These are phyloP conservation scores for Sacculina carcini DNA, from an alignment of 2,888 invertebrate genomes.

Conservation along the genomic window DNA sequence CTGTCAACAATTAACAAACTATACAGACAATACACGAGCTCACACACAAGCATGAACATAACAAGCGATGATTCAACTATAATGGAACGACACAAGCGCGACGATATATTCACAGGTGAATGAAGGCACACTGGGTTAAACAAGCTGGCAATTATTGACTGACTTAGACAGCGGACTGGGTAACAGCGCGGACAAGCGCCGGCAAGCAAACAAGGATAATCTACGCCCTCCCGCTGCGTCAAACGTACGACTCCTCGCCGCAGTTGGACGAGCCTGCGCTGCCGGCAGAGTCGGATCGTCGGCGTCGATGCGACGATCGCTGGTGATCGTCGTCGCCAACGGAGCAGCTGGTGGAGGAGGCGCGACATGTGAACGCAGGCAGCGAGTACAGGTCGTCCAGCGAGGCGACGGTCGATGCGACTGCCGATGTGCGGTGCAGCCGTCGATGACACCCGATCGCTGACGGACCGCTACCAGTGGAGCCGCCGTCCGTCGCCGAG, in stretches of 20 bases:
- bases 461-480: no score
- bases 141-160: not conserved
- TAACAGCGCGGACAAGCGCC: not conserved
- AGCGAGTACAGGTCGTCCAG: not conserved
- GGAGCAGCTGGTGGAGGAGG: not conserved
- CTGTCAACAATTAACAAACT: not conserved
- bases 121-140: constrained; percentile 2
- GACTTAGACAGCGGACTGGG: not conserved
- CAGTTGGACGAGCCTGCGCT: constrained; percentile 12
- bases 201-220: constrained; percentile 4
- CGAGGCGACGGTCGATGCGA: no score
- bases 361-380: not conserved
- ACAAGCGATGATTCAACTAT: not conserved
- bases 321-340: constrained; percentile 10
- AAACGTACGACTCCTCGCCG: constrained; percentile 14
- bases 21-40: not conserved
- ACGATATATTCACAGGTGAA: no score
- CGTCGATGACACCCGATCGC: not conserved
- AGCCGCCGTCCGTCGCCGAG: no score
- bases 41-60: not conserved
- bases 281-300: constrained; percentile 3
- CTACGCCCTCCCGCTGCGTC: constrained; percentile 2
- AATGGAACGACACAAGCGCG: no score
- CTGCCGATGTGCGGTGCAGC: not conserved
- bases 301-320: constrained; percentile 9